Evolutionary conservation across 2,888 invertebrate genomes (phyloP).

Genomic region (Spodoptera littoralis): DNA sequence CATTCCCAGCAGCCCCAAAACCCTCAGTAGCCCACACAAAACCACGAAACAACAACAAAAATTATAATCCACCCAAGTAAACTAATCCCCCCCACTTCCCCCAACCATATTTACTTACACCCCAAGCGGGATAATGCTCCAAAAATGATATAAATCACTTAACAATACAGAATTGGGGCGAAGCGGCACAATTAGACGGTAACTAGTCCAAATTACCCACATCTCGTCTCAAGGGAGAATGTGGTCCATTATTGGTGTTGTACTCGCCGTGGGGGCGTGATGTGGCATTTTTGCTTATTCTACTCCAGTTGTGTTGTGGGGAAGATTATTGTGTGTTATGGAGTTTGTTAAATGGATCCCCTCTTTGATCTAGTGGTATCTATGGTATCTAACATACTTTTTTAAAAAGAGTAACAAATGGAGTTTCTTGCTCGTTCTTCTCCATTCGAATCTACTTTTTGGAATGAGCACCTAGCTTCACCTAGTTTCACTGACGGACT

Average conservation of each 20-base stretch:
- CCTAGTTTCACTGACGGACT: too few relatives aligned
- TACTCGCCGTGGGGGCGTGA: conserved; percentile 55
- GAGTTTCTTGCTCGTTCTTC: too few relatives aligned
- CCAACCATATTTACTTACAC: conserved; percentile 41
- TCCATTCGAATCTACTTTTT: too few relatives aligned
- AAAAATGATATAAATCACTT: conserved; percentile 54
- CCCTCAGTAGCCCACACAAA: too few relatives aligned
- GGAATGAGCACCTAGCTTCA: too few relatives aligned
- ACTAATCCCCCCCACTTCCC: conserved; percentile 8
- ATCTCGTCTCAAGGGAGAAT: conserved; percentile 52
- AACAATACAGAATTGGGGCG: conserved; percentile 56
- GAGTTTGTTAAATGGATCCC: background rate
- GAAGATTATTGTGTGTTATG: conserved; percentile 9
- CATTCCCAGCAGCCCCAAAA: too few relatives aligned
- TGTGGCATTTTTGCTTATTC: conserved; percentile 66
- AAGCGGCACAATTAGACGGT: conserved; percentile 60
- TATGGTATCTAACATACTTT: too few relatives aligned
- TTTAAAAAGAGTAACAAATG: too few relatives aligned
- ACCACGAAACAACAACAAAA: background rate
- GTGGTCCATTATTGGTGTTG: conserved; percentile 55
- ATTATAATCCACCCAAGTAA: background rate
- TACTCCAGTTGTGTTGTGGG: conserved; percentile 48
- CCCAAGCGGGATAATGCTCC: conserved; percentile 42
- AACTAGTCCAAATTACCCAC: conserved; percentile 66
- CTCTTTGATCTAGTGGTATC: background rate